Conservation (phyloP, 2,113 vertebrate genomes). For the Peromyscus maniculatus region DNA sequence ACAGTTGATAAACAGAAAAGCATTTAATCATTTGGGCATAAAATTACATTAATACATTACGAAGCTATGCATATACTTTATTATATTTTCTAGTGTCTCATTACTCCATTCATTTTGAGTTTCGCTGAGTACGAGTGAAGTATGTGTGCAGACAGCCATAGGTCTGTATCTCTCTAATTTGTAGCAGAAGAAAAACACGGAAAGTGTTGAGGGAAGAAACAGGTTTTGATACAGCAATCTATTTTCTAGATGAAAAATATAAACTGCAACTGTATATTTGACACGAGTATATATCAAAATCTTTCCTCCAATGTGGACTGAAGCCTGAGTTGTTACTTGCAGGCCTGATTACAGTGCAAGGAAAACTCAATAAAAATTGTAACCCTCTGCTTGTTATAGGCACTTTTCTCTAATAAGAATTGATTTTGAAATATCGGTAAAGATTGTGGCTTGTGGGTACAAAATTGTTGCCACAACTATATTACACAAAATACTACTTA, state of each 20-base stretch:
- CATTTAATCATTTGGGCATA: constrained; percentile 11
- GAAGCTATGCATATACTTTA: not conserved
- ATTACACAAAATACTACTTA: not conserved
- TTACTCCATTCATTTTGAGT: constrained; percentile 50
- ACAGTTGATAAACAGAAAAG: not conserved
- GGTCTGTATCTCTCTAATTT: constrained; percentile 21
- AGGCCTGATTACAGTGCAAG: constrained; percentile 65
- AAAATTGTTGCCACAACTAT: constrained; percentile 36
- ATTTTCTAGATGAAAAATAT: constrained; percentile 64
- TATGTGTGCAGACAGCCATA: not conserved
- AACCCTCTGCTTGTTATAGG: constrained; percentile 6
- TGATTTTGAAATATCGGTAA: constrained; percentile 59
- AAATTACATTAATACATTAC: not conserved
- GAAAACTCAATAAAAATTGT: constrained; percentile 68
- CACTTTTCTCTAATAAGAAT: constrained; percentile 68
- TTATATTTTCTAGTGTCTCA: not conserved
- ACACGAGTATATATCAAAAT: constrained; percentile 73
- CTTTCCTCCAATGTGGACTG: constrained; percentile 58
- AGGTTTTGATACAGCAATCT: constrained; percentile 65
- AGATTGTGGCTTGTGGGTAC: constrained; percentile 48
- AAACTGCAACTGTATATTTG: constrained; percentile 64
- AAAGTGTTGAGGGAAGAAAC: constrained; percentile 56
- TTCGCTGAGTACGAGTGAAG: not conserved
- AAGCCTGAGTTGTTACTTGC: constrained; percentile 51
- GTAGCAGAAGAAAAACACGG: not conserved